phyloP scores from a whole-genome alignment of 2,797 vertebrate species.

The Enteromius unitaeniatus region DNA sequence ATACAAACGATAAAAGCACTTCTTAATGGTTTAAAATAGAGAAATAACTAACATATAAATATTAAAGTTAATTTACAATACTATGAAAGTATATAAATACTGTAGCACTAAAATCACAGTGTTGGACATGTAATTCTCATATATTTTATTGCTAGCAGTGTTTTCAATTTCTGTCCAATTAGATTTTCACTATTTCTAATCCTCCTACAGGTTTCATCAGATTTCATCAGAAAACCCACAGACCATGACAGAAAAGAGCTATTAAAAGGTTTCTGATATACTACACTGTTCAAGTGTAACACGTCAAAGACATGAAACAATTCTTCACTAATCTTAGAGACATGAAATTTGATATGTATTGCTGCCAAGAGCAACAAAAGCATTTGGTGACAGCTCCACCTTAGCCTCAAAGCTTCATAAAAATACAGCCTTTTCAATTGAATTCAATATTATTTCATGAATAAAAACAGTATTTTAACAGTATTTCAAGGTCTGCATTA shows the following conservation, averaged over 20 bases:
- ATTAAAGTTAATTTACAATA: not conserved
- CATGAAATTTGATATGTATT: not conserved
- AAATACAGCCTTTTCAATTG: not conserved
- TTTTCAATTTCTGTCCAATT: slow-evolving; percentile 12
- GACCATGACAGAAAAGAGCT: slow-evolving; percentile 1
- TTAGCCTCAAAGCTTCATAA: not conserved
- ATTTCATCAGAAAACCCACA: slow-evolving; percentile 19
- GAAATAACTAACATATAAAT: not conserved
- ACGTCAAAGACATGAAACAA: slow-evolving; percentile 21
- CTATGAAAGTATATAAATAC: not conserved
- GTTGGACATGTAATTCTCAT: not conserved
- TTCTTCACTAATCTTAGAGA: not conserved
- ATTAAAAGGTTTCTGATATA: slow-evolving; percentile 19
- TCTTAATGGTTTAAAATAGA: too few species aligned
- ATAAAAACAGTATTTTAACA: not conserved
- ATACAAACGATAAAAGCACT: not conserved
- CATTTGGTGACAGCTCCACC: not conserved
- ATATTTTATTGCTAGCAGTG: slow-evolving; percentile 16
- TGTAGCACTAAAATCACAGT: not conserved
- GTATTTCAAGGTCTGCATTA: not conserved
- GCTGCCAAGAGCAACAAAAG: slow-evolving; percentile 13
- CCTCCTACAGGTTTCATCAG: not conserved
- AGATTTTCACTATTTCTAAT: not conserved
- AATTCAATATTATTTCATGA: not conserved
- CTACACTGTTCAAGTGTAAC: slow-evolving; percentile 5